phyloP scores from a whole-genome alignment of 2,797 vertebrate genomes.

The Alfaro cultratus region DNA sequence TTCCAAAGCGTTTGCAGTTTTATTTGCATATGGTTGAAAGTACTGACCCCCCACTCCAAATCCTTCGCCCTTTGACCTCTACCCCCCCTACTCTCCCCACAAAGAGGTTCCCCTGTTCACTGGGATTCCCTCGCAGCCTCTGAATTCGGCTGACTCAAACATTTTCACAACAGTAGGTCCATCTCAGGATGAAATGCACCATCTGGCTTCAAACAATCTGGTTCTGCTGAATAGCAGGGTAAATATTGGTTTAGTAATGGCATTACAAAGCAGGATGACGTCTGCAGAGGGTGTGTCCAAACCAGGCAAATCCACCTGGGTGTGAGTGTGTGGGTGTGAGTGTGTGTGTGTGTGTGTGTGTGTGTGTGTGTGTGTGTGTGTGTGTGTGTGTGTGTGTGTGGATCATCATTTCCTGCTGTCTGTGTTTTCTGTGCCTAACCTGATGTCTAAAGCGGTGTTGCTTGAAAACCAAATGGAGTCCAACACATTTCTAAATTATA shows the following conservation, averaged over 20 bases:
- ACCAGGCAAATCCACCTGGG: conserved; percentile 17
- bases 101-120: not conserved
- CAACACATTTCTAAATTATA: too few relatives aligned
- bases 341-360: not conserved
- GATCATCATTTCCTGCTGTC: conserved; percentile 2
- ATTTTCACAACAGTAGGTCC: not conserved
- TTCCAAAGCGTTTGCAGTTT: conserved; percentile 17
- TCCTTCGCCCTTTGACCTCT: too few relatives aligned
- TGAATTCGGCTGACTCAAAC: not conserved
- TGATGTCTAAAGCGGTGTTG: not conserved
- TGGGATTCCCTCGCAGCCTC: conserved; percentile 20
- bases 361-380: conserved; percentile 42
- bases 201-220: conserved; percentile 6
- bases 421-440: not conserved
- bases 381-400: conserved; percentile 4
- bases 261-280: not conserved
- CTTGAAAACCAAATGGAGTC: too few relatives aligned
- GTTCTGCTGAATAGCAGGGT: not conserved
- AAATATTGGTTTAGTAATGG: conserved; percentile 14
- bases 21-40: conserved; percentile 43
- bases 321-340: conserved; percentile 37
- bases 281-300: conserved; percentile 17
- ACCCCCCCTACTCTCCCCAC: not conserved
- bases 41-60: not conserved
- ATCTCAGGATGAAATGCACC: conserved; percentile 10